Evolutionary conservation across 2,797 vertebrate genomes (phyloP).

Genomic region (Pseudochromis fuscus): DNA sequence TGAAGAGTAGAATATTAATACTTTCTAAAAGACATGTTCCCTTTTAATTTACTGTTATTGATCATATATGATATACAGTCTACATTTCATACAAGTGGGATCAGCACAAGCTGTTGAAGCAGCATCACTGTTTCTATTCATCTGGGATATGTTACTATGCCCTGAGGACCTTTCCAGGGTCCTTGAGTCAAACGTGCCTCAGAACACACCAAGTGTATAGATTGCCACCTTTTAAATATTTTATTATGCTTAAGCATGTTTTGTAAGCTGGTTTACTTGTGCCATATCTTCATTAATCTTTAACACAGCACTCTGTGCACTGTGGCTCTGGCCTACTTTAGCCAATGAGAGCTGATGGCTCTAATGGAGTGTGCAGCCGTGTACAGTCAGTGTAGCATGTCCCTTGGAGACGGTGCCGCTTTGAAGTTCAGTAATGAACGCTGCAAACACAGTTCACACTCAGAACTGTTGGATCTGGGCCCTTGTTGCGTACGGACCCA

Average conservation of each 20-base stretch:
- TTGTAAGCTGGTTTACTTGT: conserved; percentile 67
- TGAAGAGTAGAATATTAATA: conserved; percentile 8
- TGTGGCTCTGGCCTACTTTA: conserved; percentile 65
- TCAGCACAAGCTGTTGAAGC: conserved; percentile 22
- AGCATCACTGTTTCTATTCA: conserved; percentile 28
- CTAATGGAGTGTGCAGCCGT: conserved; percentile 36
- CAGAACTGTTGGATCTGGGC: conserved; percentile 40
- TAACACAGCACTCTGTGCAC: conserved; percentile 59
- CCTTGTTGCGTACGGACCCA: conserved; percentile 42
- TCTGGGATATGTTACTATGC: conserved; percentile 26
- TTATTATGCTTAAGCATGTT: conserved; percentile 70
- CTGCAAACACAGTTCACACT: conserved; percentile 36
- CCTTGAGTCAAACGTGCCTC: conserved; percentile 53
- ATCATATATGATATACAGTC: conserved; percentile 3
- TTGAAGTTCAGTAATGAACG: conserved; percentile 71
- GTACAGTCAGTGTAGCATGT: conserved; percentile 39
- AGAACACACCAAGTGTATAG: conserved; percentile 52
- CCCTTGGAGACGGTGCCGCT: conserved; percentile 57
- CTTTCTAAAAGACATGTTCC: background rate
- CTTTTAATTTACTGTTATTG: background rate
- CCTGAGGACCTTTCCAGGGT: conserved; percentile 42
- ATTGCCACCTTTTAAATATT: conserved; percentile 78
- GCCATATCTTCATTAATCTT: conserved; percentile 79
- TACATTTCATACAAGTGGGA: conserved; percentile 1
- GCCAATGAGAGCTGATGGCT: conserved; percentile 58